Base-by-base conservation (phyloP, 2,888 invertebrate species). In the Drosophila limbata region DNA sequence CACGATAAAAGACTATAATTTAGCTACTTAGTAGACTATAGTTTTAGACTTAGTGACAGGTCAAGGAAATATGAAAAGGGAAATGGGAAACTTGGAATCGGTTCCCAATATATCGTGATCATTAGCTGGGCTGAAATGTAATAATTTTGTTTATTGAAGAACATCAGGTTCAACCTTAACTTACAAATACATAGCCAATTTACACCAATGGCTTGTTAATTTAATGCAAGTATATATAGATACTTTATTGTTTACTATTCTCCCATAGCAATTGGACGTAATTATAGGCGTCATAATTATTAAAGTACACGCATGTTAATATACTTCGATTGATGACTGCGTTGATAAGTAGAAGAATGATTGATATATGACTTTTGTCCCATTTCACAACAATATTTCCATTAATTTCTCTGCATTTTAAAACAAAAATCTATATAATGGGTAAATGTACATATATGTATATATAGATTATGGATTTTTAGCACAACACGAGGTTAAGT, bases 241-340 rank as follows among this genome's bases (percentile, higher is more conserved):
- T 39, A 28, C n/a, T n/a, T n/a, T 17, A 33, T 50, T 28, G 19
- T 35, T 15, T 47, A 42, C 17, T 13, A 35, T 35, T 37, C 15
- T 42, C 47, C 63, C 66, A 50, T n/a, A 8, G 8, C 4, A 42
- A 25, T 31, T 37, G 25, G 28, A 2, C n/a, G 13, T 55, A 65
- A 68, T 68, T 65, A 60, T 51, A 59, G 66, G 76, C 68, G 81
- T 75, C 63, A 81, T 77, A 81, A 86, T 86, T 77, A 75, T 68
- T 44, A 48, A 40, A 64, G 52, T 64, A 69, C 77, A 79, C 73
- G 69, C 69, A 81, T 69, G 69, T 55, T 66, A 73, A 62, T 64
- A 39, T 45, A 71, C 48, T 73, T 66, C 75, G 79, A 84, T 81
- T 72, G 70, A 84, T 83, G 81, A 53, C 47, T 57, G 44, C 50